These are phyloP conservation scores for Lordiphosa andalusiaca DNA, from an alignment of 2,888 invertebrate species.

Conservation along the genomic window DNA sequence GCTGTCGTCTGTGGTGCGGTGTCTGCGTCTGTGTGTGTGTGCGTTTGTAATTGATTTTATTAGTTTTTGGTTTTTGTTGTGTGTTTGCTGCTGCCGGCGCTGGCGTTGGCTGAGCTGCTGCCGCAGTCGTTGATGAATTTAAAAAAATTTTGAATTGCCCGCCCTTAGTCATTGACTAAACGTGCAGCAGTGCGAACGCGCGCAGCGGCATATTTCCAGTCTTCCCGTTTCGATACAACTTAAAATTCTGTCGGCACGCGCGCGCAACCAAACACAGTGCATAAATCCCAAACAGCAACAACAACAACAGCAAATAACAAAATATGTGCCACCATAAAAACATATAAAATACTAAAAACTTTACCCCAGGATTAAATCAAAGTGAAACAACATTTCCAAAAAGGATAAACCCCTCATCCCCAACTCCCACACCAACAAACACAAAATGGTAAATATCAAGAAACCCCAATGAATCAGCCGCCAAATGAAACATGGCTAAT, in stretches of 20 bases:
- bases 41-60: slow-evolving; percentile 78
- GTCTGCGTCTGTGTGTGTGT: slow-evolving; percentile 49
- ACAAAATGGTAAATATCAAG: no score
- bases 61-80: slow-evolving; percentile 77
- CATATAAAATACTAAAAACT: no score
- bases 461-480: slow-evolving; percentile 54
- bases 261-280: no score
- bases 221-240: slow-evolving; percentile 1
- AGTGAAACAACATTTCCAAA: no score
- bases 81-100: slow-evolving; percentile 64
- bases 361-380: no score
- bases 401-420: no score
- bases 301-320: no score
- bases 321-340: no score
- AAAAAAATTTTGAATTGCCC: slow-evolving; percentile 79
- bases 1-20: slow-evolving; percentile 36
- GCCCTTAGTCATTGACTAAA: slow-evolving; percentile 79
- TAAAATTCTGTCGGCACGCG: slow-evolving; percentile 23
- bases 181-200: slow-evolving; percentile 77
- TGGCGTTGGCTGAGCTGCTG: slow-evolving; percentile 42
- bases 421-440: no score
- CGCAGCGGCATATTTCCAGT: slow-evolving; percentile 49
- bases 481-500: slow-evolving; percentile 43
- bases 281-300: no score
- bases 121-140: slow-evolving; percentile 70